Base-by-base conservation (phyloP, 35 echinoderm and acorn worm species). In the Apostichopus parvimensis region DNA sequence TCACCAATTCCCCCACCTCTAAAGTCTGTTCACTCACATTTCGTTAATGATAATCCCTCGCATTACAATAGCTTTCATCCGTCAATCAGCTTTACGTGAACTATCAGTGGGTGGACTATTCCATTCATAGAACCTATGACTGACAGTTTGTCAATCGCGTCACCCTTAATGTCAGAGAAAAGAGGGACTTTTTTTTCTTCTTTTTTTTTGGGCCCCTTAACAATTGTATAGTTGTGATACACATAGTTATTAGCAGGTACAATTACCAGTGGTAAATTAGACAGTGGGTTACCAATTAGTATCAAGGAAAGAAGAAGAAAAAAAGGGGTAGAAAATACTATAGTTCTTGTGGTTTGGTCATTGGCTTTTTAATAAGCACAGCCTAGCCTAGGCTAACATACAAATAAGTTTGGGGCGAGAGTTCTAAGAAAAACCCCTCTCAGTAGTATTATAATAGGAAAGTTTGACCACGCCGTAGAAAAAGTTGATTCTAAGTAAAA, bases 91-190 rank as follows among this genome's bases (percentile, higher is more conserved):
- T 8, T 57, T 58, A 59, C 54, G 81, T 55, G 9, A 14, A 17
- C 81, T 58, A 52, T 58, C 10, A 84, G 54, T 84, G 81, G 81
- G 81, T 58, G 81, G 81, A 84, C 81, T 56, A 84, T 58, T 6
- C 81, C 58, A 84, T 84, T 84, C 81, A 84, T 84, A 7, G 53
- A 6, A 15, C n/a, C 2, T 22, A 21, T 58, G 81, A 84, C 12
- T 84, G 81, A 84, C 81, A 84, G 55, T 8, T 82, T 56, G 64
- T 68, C 64, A 68, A 14, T 68, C 64, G 18, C 11, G 18, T 68
- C 64, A 68, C 64, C 8, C 6, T 14, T 14, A 68, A 68, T 11
- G 18, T 14, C 64, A 68, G 64, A 68, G 64, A 68, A 68, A 11
- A 68, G 11, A 68, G 64, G 64, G 18, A 68, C 11, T 68, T 68